Evolutionary conservation across 2,797 vertebrate genomes (phyloP).

Genomic region (Apogon talboti): DNA sequence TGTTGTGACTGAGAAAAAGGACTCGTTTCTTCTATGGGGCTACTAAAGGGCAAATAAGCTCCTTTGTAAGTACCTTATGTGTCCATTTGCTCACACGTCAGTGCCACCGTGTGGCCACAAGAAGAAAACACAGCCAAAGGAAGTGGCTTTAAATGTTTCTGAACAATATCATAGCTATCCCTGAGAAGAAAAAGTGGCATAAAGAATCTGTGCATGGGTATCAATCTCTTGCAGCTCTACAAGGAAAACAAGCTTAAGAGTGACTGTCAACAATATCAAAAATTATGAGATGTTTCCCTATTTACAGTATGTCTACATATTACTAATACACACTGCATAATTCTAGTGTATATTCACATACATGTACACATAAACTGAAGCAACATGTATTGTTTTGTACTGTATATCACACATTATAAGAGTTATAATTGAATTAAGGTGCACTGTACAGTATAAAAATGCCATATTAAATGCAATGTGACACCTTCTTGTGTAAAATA

Average conservation of each 20-base stretch:
- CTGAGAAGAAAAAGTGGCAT: constrained; percentile 19
- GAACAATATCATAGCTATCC: constrained; percentile 42
- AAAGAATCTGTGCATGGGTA: constrained; percentile 49
- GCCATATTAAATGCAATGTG: constrained; percentile 69
- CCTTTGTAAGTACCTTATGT: constrained; percentile 11
- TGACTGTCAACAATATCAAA: constrained; percentile 37
- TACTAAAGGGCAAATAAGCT: constrained; percentile 12
- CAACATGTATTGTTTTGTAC: constrained; percentile 75
- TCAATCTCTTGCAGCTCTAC: constrained; percentile 24
- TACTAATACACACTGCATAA: constrained; percentile 47
- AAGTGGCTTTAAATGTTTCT: constrained; percentile 54
- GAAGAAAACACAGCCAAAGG: constrained; percentile 36
- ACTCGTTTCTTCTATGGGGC: constrained; percentile 53
- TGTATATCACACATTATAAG: constrained; percentile 74
- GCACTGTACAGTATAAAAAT: constrained; percentile 76
- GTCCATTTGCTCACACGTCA: constrained; percentile 50
- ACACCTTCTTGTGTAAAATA: constrained; percentile 67
- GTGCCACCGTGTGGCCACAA: constrained; percentile 75
- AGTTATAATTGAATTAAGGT: constrained; percentile 59
- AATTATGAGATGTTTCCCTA: constrained; percentile 49
- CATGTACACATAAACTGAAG: constrained; percentile 63
- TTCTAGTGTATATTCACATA: constrained; percentile 71
- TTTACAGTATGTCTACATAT: constrained; percentile 58
- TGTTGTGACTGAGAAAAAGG: constrained; percentile 59
- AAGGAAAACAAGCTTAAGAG: constrained; percentile 27